Evolutionary conservation across 2,797 vertebrate genomes (phyloP).

Genomic region (Argyrosomus regius): DNA sequence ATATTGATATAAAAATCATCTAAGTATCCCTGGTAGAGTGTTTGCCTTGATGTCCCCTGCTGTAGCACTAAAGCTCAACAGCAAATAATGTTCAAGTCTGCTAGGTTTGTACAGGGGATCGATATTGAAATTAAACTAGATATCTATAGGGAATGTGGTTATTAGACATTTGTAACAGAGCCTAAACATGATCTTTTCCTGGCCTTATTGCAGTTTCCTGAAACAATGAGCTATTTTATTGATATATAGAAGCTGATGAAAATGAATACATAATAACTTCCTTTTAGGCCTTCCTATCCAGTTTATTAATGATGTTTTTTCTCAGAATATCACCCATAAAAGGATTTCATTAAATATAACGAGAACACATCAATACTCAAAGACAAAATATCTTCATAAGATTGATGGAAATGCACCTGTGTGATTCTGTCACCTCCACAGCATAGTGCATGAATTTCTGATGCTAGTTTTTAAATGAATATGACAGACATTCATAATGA

Average conservation of each 20-base stretch:
- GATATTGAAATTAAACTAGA: background rate
- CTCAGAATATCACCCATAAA: background rate
- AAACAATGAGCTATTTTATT: background rate
- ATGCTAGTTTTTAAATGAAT: too few relatives aligned
- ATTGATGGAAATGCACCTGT: background rate
- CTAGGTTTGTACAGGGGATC: background rate
- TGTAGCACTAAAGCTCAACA: background rate
- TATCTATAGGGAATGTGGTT: background rate
- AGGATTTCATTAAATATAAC: background rate
- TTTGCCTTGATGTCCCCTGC: background rate
- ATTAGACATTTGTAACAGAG: background rate
- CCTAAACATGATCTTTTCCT: background rate
- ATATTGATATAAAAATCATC: background rate
- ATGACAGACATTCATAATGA: too few relatives aligned
- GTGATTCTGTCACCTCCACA: too few relatives aligned
- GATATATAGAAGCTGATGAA: background rate
- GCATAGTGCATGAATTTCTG: too few relatives aligned
- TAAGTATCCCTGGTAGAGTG: background rate
- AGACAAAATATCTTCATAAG: too few relatives aligned
- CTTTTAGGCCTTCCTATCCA: background rate
- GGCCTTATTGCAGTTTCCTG: background rate
- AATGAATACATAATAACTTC: background rate
- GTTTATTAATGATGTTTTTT: background rate
- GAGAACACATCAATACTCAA: background rate
- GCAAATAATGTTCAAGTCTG: constrained; percentile 7